Percentiles rank a stretch among this genome's conserved stretches.
Conservation (phyloP, 2,113 vertebrate genomes). For the Scomber japonicus region DNA sequence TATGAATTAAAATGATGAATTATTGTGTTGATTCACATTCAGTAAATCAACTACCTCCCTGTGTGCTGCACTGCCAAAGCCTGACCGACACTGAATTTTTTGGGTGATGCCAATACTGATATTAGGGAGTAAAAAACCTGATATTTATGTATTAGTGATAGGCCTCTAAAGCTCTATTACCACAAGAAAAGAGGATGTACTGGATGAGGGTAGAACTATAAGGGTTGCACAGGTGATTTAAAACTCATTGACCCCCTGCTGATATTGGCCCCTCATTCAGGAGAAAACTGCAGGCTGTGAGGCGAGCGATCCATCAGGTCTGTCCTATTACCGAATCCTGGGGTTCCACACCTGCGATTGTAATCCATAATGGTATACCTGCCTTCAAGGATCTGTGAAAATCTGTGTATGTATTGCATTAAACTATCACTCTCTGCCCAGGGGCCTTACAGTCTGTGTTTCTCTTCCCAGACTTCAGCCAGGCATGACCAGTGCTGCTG, state of each 20-base stretch:
- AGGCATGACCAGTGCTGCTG: not conserved
- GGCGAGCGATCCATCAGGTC: conserved; percentile 72
- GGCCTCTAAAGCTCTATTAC: no score
- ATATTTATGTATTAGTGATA: not conserved
- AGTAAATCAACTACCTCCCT: not conserved
- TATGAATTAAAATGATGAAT: conserved; percentile 2
- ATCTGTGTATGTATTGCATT: conserved; percentile 23
- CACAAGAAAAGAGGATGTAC: not conserved
- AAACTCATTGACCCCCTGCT: conserved; percentile 67
- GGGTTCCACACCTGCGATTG: conserved; percentile 71
- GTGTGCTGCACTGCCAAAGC: not conserved
- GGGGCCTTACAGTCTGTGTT: conserved; percentile 22
- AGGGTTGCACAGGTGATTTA: conserved; percentile 64
- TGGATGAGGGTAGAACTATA: not conserved
- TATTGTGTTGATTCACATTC: not conserved
- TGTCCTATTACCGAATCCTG: conserved; percentile 69
- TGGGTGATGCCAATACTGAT: no score
- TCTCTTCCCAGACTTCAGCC: conserved; percentile 25
- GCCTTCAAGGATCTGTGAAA: conserved; percentile 13
- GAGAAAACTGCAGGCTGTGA: conserved; percentile 49
- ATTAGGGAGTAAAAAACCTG: not conserved
- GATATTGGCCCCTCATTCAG: conserved; percentile 50
- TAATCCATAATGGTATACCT: conserved; percentile 38
- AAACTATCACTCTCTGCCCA: conserved; percentile 8
- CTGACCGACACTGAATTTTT: no score